Percentiles rank a stretch among this genome's conserved stretches.
These are phyloP conservation scores for Yponomeuta sedellus DNA, from an alignment of 2,888 invertebrate species.

Conservation along the genomic window DNA sequence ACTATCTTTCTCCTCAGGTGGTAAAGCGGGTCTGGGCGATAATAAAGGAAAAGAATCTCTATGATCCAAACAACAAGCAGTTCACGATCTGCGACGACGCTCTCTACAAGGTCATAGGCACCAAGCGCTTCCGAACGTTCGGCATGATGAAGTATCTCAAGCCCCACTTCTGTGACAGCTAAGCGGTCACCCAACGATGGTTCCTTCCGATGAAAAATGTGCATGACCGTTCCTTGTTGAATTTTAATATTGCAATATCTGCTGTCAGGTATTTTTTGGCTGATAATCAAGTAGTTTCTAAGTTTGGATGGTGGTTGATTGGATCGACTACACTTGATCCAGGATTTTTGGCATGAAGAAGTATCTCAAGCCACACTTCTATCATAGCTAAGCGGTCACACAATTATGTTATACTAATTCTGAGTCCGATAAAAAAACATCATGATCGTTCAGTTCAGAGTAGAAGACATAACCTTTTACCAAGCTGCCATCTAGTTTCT, in stretches of 20 bases:
- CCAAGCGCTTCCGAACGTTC: slow-evolving; percentile 94
- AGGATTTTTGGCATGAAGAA: slow-evolving; percentile 99
- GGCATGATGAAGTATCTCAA: slow-evolving; percentile 98
- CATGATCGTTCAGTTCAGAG: too few relatives aligned
- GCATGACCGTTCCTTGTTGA: background rate
- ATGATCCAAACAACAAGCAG: slow-evolving; percentile 96
- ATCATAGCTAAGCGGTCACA: slow-evolving; percentile 64
- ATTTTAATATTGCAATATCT: too few relatives aligned
- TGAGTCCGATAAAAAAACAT: slow-evolving; percentile 13
- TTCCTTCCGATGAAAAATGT: slow-evolving; percentile 9
- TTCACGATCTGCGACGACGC: slow-evolving; percentile 96
- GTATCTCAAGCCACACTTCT: slow-evolving; percentile 93
- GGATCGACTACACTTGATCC: slow-evolving; percentile 40
- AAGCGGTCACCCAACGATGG: slow-evolving; percentile 29
- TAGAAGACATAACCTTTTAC: too few relatives aligned
- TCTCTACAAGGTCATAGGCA: slow-evolving; percentile 85
- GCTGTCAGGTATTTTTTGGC: too few relatives aligned
- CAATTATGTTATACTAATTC: background rate
- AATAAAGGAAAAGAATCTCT: slow-evolving; percentile 91
- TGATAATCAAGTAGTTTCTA: slow-evolving; percentile 92
- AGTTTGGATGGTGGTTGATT: slow-evolving; percentile 74
- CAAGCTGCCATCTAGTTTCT: too few relatives aligned
- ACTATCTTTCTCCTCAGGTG: slow-evolving; percentile 44
- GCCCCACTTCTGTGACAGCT: slow-evolving; percentile 86
- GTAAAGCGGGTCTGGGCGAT: slow-evolving; percentile 94